Percentiles rank a stretch among this genome's conserved stretches.
These are phyloP conservation scores for Ammodytes marinus DNA, from an alignment of 2,113 vertebrate genomes.

Conservation along the genomic window DNA sequence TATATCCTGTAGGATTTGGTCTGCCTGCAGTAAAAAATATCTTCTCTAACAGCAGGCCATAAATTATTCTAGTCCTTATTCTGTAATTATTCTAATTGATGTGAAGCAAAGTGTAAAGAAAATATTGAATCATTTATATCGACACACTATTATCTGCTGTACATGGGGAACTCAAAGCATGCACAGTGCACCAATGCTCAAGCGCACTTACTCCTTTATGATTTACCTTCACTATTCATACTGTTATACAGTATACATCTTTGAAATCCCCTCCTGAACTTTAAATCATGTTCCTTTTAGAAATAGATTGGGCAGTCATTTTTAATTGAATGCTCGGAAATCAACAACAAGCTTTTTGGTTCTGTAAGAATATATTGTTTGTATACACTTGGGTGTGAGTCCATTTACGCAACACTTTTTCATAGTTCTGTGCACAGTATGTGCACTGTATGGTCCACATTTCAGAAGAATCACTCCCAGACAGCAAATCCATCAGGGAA, in stretches of 20 bases:
- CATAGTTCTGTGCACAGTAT: not conserved
- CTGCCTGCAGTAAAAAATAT: not conserved
- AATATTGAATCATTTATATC: not conserved
- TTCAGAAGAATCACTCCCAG: slow-evolving; percentile 37
- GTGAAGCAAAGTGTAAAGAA: not conserved
- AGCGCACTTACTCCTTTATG: not conserved
- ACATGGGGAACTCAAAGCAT: not conserved
- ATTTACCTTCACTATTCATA: not conserved
- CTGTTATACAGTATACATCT: not conserved
- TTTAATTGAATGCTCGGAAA: slow-evolving; percentile 13
- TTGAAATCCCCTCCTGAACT: not conserved
- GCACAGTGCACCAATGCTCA: too few relatives aligned
- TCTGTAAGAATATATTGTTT: slow-evolving; percentile 4
- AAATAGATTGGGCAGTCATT: not conserved
- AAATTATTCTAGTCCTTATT: not conserved
- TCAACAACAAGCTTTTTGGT: slow-evolving; percentile 1
- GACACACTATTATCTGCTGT: not conserved
- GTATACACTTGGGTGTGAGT: not conserved
- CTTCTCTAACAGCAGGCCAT: not conserved
- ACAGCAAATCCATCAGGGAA: slow-evolving; percentile 48
- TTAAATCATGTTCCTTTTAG: not conserved
- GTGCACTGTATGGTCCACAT: slow-evolving; percentile 26
- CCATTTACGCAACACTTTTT: slow-evolving; percentile 2
- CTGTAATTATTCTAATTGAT: not conserved
- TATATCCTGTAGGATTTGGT: slow-evolving; percentile 6